A percentile compares a stretch with the other conserved stretches of the same genome.
Conservation (phyloP, 2,797 vertebrate genomes). For the Mormyrops boulengeri region DNA sequence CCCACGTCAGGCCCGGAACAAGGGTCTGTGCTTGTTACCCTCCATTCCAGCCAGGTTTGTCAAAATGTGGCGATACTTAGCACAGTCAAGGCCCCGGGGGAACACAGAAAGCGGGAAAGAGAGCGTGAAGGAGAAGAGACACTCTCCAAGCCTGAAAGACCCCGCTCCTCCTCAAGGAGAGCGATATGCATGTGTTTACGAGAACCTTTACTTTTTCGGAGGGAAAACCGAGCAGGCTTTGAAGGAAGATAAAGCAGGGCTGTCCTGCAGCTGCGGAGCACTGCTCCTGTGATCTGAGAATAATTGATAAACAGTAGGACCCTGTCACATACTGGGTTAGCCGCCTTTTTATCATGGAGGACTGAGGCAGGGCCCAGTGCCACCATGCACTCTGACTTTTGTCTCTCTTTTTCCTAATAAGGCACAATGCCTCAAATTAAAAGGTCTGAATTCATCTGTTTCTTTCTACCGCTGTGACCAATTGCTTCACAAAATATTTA, state of each 20-base stretch:
- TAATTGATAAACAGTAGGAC: constrained; percentile 68
- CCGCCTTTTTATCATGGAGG: constrained; percentile 49
- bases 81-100: constrained; percentile 63
- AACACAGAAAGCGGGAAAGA: constrained; percentile 35
- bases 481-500: constrained; percentile 76
- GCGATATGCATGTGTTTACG: constrained; percentile 61
- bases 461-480: constrained; percentile 53
- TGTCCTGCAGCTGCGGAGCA: constrained; percentile 44
- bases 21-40: constrained; percentile 69
- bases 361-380: constrained; percentile 52
- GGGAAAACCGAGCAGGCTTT: constrained; percentile 55
- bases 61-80: constrained; percentile 67
- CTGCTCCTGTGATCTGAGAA: constrained; percentile 59
- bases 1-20: constrained; percentile 82
- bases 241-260: constrained; percentile 63
- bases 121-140: constrained; percentile 19
- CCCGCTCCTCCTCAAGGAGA: constrained; percentile 56
- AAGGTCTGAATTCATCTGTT: constrained; percentile 49
- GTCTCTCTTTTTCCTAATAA: constrained; percentile 46
- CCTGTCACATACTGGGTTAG: constrained; percentile 62
- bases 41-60: constrained; percentile 72
- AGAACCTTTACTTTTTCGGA: constrained; percentile 58
- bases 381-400: constrained; percentile 41
- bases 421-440: constrained; percentile 51
- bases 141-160: constrained; percentile 60